phyloP scores from a whole-genome alignment of 2,888 invertebrate genomes.

The Campopleginae sp. region DNA sequence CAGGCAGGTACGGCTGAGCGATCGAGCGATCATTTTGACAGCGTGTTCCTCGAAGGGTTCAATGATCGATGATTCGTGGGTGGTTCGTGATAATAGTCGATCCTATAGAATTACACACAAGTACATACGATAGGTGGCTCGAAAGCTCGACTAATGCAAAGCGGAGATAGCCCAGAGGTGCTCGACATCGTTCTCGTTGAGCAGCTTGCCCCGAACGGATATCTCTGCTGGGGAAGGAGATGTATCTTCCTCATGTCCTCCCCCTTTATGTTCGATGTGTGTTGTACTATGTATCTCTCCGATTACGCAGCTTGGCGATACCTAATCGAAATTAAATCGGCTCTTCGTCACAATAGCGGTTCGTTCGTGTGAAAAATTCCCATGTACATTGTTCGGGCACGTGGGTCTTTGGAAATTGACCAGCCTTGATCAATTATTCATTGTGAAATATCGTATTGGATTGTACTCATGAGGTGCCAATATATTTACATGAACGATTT shows the following conservation, averaged over 20 bases:
- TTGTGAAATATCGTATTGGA: not conserved
- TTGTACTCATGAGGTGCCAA: not conserved
- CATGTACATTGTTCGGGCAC: not conserved
- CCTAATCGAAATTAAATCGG: conserved; percentile 43
- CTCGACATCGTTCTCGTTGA: conserved; percentile 60
- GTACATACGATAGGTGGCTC: conserved; percentile 30
- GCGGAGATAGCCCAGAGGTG: conserved; percentile 62
- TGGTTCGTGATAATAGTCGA: conserved; percentile 70
- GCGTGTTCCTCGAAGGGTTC: conserved; percentile 69
- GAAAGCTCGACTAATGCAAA: conserved; percentile 65
- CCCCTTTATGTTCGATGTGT: conserved; percentile 22
- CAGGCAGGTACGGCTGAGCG: conserved; percentile 41
- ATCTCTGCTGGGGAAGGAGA: conserved; percentile 56
- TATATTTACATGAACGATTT: not conserved
- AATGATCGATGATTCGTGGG: conserved; percentile 80
- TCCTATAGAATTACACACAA: conserved; percentile 54
- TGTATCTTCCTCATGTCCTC: conserved; percentile 56
- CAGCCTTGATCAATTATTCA: not conserved
- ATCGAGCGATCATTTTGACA: conserved; percentile 58
- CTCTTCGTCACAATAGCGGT: conserved; percentile 34
- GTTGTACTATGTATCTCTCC: conserved; percentile 34
- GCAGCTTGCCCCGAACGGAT: conserved; percentile 59
- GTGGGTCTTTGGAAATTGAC: not conserved
- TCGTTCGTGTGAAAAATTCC: conserved; percentile 10
- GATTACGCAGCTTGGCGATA: conserved; percentile 40